phyloP scores from a whole-genome alignment of 2,113 vertebrate genomes.

The Pteronura brasiliensis region DNA sequence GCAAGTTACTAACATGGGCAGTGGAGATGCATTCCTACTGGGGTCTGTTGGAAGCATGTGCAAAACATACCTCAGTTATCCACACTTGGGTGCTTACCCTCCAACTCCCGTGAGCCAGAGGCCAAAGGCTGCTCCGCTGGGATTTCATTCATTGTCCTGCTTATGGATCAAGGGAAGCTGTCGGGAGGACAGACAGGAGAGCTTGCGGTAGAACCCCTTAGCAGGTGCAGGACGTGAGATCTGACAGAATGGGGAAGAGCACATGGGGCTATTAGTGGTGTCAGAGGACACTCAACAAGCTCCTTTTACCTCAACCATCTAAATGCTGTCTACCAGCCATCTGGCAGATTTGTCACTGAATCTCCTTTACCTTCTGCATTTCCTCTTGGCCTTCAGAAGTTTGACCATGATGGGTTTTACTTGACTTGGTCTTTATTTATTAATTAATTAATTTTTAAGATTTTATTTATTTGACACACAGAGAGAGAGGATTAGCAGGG shows the following conservation, averaged over 20 bases:
- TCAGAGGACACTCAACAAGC: neutral
- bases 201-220: neutral
- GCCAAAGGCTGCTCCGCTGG: neutral
- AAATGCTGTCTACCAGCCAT: neutral
- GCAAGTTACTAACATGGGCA: fast-evolving
- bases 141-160: neutral
- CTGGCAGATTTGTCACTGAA: neutral
- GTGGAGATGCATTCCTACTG: fast-evolving
- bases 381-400: neutral
- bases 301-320: neutral
- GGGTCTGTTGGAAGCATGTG: neutral
- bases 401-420: neutral
- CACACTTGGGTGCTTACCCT: too few species aligned
- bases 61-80: neutral
- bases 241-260: neutral
- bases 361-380: neutral
- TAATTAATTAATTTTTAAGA: neutral
- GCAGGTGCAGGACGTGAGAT: neutral
- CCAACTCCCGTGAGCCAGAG: neutral
- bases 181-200: neutral
- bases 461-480: too few species aligned
- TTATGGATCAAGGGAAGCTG: neutral
- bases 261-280: neutral
- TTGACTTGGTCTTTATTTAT: neutral
- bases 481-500: too few species aligned